phyloP scores from a whole-genome alignment of 2,113 vertebrate species.

The Pomatostomus ruficeps region DNA sequence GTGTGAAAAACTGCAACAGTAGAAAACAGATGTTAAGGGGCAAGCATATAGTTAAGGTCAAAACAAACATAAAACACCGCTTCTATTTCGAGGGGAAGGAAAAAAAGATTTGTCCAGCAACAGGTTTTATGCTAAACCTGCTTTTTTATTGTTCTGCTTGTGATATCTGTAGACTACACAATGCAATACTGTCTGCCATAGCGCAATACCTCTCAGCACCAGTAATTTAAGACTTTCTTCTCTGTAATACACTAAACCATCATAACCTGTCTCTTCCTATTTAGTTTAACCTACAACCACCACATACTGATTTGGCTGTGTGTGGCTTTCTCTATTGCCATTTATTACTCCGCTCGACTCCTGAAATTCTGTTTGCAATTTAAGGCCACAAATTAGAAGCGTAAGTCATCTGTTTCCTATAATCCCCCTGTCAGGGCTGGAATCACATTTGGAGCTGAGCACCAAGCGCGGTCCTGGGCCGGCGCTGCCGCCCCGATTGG shows the following conservation, averaged over 20 bases:
- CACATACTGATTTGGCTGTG: conserved; percentile 83
- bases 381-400: conserved; percentile 98
- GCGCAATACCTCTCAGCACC: conserved; percentile 80
- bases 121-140: conserved; percentile 79
- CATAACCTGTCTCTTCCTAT: conserved; percentile 89
- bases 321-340: conserved; percentile 86
- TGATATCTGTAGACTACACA: conserved; percentile 78
- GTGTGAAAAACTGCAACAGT: conserved; percentile 79
- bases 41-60: conserved; percentile 77
- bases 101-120: conserved; percentile 69
- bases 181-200: conserved; percentile 75
- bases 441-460: conserved; percentile 85
- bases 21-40: conserved; percentile 81
- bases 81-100: conserved; percentile 61
- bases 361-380: conserved; percentile 99
- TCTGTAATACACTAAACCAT: conserved; percentile 87
- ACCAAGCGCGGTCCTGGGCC: conserved; percentile 72
- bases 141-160: conserved; percentile 79
- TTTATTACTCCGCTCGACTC: conserved; percentile 92
- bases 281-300: conserved; percentile 88
- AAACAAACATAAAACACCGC: conserved; percentile 75
- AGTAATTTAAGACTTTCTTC: conserved; percentile 87
- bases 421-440: conserved; percentile 92
- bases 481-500: conserved; percentile 74
- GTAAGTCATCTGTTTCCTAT: conserved; percentile 99